Conservation (phyloP, 2,113 vertebrate species). For the Rhizomys pruinosus region DNA sequence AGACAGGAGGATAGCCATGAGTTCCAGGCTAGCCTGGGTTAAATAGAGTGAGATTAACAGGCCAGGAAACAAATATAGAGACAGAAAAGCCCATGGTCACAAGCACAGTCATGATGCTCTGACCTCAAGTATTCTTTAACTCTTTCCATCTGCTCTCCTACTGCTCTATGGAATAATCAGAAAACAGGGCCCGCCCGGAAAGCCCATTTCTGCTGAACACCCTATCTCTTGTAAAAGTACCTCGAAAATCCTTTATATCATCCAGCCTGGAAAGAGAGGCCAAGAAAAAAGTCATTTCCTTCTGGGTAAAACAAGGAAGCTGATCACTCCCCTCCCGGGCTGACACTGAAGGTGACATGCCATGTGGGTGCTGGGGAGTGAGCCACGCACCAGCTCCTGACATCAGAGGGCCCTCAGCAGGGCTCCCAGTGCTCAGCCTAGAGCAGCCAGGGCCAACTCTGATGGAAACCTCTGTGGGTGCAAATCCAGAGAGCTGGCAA, state of each 20-base stretch:
- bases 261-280: not conserved
- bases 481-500: not conserved
- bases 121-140: not conserved
- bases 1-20: not conserved
- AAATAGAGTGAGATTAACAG: not conserved
- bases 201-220: not conserved
- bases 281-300: not conserved
- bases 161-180: not conserved
- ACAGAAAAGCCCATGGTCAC: not conserved
- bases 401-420: not conserved
- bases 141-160: not conserved
- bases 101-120: accelerated
- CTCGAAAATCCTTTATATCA: slow-evolving; percentile 50
- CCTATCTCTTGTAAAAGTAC: not conserved
- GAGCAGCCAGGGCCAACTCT: not conserved
- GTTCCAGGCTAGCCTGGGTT: not conserved
- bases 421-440: not conserved
- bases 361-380: not conserved
- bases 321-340: accelerated
- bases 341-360: not conserved
- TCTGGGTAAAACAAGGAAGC: slow-evolving; percentile 53
- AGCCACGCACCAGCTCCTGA: not conserved
- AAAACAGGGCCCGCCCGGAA: not conserved
- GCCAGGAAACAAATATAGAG: not conserved
- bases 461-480: not conserved